These are phyloP conservation scores for Rhagoletis pomonella DNA, from an alignment of 1,140 invertebrate genomes.

Conservation along the genomic window DNA sequence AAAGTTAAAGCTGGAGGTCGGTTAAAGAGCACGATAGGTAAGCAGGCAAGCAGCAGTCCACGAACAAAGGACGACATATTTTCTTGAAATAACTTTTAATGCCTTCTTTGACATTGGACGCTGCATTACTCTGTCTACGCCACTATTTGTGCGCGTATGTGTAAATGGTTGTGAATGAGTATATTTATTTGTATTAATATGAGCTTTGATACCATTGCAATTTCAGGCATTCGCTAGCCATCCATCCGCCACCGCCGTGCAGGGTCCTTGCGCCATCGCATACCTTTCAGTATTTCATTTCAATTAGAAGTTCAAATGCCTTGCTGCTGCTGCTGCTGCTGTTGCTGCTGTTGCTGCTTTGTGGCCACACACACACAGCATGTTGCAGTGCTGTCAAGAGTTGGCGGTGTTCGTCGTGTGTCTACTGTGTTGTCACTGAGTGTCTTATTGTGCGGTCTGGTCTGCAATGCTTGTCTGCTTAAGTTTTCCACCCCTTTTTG, in stretches of 20 bases:
- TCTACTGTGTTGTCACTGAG: too few species aligned
- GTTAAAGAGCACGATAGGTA: background rate
- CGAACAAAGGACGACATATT: constrained; percentile 6
- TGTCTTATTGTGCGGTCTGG: too few species aligned
- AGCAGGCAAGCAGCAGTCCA: background rate
- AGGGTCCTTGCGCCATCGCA: background rate
- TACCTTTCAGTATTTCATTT: constrained; percentile 41
- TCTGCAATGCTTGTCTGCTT: too few species aligned
- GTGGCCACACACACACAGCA: background rate
- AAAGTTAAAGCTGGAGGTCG: background rate
- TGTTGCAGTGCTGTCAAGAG: background rate
- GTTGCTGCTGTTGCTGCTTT: background rate
- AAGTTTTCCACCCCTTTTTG: too few species aligned
- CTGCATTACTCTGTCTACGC: background rate
- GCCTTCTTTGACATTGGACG: constrained; percentile 1
- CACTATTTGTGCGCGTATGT: background rate
- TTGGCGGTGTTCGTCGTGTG: background rate
- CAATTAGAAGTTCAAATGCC: constrained; percentile 40
- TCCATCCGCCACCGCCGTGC: background rate
- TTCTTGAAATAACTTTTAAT: constrained; percentile 43
- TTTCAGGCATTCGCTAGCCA: constrained; percentile 3
- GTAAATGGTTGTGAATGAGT: background rate
- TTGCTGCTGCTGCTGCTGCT: background rate
- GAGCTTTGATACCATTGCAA: constrained; percentile 16
- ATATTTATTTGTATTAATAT: constrained; percentile 29